phyloP scores from a whole-genome alignment of 2,797 vertebrate species.

The Euthynnus affinis region DNA sequence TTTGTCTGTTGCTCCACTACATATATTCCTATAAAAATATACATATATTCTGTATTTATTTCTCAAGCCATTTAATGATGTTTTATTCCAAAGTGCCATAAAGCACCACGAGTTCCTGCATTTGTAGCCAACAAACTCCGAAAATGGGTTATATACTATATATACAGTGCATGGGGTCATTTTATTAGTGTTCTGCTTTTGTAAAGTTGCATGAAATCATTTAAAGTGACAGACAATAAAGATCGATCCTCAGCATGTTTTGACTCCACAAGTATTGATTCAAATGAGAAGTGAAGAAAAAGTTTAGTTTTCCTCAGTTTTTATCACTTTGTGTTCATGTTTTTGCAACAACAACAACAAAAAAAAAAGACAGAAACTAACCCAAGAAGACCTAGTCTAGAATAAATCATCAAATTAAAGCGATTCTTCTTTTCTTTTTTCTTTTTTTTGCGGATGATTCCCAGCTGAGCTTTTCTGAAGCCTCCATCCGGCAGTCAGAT shows the following conservation, averaged over 20 bases:
- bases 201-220: background rate
- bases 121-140: background rate
- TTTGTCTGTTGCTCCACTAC: no score
- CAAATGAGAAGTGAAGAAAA: background rate
- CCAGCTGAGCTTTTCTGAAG: conserved; percentile 17
- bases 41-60: no score
- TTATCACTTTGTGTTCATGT: background rate
- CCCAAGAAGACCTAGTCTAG: background rate
- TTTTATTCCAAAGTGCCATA: conserved; percentile 3
- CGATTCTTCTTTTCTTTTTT: no score
- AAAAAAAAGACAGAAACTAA: background rate
- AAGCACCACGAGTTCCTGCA: background rate
- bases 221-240: conserved; percentile 1
- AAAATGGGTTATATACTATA: background rate
- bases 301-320: background rate
- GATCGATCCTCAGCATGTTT: background rate
- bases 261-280: background rate
- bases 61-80: background rate
- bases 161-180: background rate
- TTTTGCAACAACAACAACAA: background rate
- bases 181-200: background rate
- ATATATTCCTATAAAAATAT: no score
- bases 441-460: background rate
- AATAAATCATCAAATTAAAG: background rate
- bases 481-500: background rate